A percentile compares a stretch with the other conserved stretches of the same genome.
phyloP scores from a whole-genome alignment of 1,140 invertebrate species.

The Drosophila lini region DNA sequence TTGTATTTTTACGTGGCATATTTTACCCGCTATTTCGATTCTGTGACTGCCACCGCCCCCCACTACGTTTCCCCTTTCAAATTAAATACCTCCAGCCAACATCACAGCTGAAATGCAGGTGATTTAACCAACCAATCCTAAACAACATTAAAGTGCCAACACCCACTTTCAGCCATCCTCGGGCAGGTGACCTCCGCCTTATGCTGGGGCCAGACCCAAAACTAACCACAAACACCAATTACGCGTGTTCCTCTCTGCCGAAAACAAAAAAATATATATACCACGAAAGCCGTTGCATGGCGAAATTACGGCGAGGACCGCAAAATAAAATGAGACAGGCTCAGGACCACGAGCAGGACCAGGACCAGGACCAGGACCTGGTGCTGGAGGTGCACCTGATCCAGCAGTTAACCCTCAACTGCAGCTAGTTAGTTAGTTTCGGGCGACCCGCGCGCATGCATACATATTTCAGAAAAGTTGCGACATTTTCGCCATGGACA shows the following conservation, averaged over 20 bases:
- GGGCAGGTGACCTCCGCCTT: constrained; percentile 32
- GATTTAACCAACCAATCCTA: constrained; percentile 17
- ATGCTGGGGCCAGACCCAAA: constrained; percentile 22
- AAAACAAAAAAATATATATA: constrained; percentile 27
- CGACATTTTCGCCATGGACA: constrained; percentile 40
- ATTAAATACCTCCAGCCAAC: neutral
- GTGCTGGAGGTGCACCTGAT: constrained; percentile 36
- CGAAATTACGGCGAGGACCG: constrained; percentile 44
- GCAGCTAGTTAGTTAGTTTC: constrained; percentile 46
- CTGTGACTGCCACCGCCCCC: neutral
- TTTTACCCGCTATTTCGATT: neutral
- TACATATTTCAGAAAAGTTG: constrained; percentile 47
- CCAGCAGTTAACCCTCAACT: constrained; percentile 48
- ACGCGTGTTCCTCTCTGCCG: constrained; percentile 44
- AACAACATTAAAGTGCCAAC: constrained; percentile 62
- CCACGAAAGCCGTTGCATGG: constrained; percentile 35
- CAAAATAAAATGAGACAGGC: constrained; percentile 49
- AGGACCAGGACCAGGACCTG: constrained; percentile 1
- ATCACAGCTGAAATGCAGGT: neutral
- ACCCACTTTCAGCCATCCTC: constrained; percentile 13
- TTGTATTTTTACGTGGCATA: neutral
- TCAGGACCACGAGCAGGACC: constrained; percentile 1
- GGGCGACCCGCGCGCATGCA: constrained; percentile 28
- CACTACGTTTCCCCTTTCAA: neutral
- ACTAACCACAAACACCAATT: constrained; percentile 65